phyloP scores from a whole-genome alignment of 1,140 invertebrate genomes.

The Gryllus bimaculatus region DNA sequence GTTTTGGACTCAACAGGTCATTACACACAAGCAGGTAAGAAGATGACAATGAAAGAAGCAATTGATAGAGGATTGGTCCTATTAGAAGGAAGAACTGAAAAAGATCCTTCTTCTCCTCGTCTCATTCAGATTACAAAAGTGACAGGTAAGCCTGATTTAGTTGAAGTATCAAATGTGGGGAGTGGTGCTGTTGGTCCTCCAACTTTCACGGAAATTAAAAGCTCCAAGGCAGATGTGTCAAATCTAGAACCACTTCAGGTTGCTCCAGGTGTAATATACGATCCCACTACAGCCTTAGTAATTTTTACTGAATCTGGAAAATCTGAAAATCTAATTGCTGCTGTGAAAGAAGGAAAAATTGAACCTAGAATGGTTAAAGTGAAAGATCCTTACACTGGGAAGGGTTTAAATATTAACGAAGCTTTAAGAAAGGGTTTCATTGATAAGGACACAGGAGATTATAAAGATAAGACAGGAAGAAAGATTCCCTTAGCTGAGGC shows the following conservation, averaged over 20 bases:
- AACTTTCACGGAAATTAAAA: constrained; percentile 36
- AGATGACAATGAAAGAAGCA: constrained; percentile 68
- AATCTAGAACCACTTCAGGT: constrained; percentile 57
- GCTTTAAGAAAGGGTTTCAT: constrained; percentile 67
- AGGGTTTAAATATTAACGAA: constrained; percentile 60
- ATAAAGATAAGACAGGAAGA: constrained; percentile 51
- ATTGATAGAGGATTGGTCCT: constrained; percentile 57
- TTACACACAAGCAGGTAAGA: constrained; percentile 45
- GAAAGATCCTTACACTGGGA: constrained; percentile 60
- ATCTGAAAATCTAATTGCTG: constrained; percentile 56
- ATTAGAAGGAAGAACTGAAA: constrained; percentile 42
- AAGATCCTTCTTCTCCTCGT: constrained; percentile 40
- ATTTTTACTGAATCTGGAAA: constrained; percentile 60
- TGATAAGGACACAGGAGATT: constrained; percentile 59
- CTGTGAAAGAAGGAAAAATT: constrained; percentile 56
- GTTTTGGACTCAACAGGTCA: constrained; percentile 68
- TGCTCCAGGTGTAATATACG: constrained; percentile 58
- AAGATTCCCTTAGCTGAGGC: constrained; percentile 64
- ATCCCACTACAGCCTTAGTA: constrained; percentile 59
- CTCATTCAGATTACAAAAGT: constrained; percentile 52
- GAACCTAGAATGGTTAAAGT: constrained; percentile 59
- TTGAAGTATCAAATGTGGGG: constrained; percentile 44
- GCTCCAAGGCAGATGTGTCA: constrained; percentile 39
- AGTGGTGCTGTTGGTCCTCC: constrained; percentile 28
- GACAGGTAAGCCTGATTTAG: constrained; percentile 51